These are phyloP conservation scores for Thymelicus acteon DNA, from an alignment of 2,888 invertebrate genomes.

Conservation along the genomic window DNA sequence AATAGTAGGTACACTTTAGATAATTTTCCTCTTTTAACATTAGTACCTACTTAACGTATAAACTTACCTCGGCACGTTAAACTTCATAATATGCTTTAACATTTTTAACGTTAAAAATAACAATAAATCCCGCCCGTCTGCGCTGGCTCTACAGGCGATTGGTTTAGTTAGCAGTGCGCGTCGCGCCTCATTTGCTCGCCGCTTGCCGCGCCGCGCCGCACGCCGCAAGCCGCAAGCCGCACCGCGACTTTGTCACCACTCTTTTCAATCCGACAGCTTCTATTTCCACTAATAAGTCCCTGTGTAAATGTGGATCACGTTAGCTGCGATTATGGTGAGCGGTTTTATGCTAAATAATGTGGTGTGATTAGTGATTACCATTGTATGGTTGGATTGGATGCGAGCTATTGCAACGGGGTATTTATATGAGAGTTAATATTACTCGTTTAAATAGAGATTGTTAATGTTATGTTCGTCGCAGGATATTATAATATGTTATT, in stretches of 20 bases:
- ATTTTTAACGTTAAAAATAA: too few species aligned
- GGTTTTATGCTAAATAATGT: conserved; percentile 6
- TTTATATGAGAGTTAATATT: background rate
- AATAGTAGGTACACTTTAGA: too few species aligned
- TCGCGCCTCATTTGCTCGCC: conserved; percentile 83
- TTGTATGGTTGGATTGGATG: background rate
- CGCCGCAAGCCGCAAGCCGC: conserved; percentile 43
- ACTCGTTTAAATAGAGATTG: too few species aligned
- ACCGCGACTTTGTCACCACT: conserved; percentile 75
- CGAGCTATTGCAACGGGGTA: background rate
- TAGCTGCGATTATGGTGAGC: conserved; percentile 38
- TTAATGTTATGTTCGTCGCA: too few species aligned
- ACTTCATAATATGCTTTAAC: too few species aligned
- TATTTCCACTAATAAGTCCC: conserved; percentile 73
- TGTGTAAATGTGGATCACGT: conserved; percentile 57
- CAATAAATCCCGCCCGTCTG: conserved; percentile 57
- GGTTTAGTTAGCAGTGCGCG: conserved; percentile 84
- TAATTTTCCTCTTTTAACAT: too few species aligned
- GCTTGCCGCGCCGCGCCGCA: conserved; percentile 62
- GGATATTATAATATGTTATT: too few species aligned
- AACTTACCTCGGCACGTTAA: too few species aligned
- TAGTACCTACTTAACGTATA: too few species aligned
- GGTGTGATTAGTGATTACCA: conserved; percentile 8
- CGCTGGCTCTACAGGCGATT: conserved; percentile 65
- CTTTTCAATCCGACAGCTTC: conserved; percentile 74